These are phyloP conservation scores for Labeo calbasu DNA, from an alignment of 2,797 vertebrate genomes.

Conservation along the genomic window DNA sequence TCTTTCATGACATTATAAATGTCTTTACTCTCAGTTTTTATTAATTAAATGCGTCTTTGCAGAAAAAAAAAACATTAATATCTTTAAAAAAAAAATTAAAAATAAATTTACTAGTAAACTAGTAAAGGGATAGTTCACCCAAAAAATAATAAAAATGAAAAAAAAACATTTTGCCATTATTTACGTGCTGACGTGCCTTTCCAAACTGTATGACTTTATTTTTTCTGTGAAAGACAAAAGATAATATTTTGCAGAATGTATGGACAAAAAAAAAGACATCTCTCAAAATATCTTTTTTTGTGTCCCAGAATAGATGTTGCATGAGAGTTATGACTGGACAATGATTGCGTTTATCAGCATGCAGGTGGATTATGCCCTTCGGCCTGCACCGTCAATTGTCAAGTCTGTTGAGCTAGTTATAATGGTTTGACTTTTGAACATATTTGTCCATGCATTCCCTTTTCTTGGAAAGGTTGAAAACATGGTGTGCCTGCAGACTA, in stretches of 20 bases:
- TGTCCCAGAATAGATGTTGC: not conserved
- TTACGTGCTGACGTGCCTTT: too few relatives aligned
- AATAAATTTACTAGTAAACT: too few relatives aligned
- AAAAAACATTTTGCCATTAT: not conserved
- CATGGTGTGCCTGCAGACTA: not conserved
- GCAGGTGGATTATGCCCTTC: not conserved
- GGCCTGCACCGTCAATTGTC: not conserved
- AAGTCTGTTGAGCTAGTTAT: not conserved
- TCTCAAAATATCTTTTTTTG: not conserved
- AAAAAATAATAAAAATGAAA: not conserved
- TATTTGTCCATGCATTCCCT: not conserved
- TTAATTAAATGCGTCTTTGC: too few relatives aligned
- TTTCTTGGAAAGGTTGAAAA: not conserved
- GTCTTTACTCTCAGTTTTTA: too few relatives aligned
- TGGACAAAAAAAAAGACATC: not conserved
- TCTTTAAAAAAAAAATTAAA: too few relatives aligned
- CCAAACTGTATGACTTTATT: not conserved
- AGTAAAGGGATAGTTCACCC: not conserved
- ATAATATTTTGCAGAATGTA: not conserved
- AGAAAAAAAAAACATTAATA: too few relatives aligned
- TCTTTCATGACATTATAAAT: too few relatives aligned
- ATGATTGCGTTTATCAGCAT: not conserved
- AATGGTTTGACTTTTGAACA: conserved; percentile 16
- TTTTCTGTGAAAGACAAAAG: not conserved
- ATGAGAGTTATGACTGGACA: not conserved